Evolutionary conservation across 2,888 invertebrate species (phyloP), one percentile per base, ranked within the genome.

Genomic region (Sepioteuthis lessoniana): DNA sequence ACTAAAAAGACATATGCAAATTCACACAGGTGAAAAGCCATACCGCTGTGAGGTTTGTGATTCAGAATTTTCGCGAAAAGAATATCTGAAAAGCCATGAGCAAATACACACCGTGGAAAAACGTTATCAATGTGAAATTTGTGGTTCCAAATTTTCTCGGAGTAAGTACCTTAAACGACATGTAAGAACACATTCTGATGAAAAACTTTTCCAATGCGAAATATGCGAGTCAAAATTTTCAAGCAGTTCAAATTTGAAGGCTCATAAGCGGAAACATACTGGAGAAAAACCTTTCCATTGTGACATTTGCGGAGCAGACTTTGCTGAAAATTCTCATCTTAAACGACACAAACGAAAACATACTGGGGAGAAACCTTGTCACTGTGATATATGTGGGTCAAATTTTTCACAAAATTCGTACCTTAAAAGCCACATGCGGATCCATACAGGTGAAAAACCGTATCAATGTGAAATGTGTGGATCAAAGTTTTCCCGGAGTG

Each of bases 271-370:
- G 16, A 93, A 37, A 47, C 93, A 93, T 50, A 93, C 93, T 16
- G 93, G 93, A 13, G 93, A 93, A 93, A n/a, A 93, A 50, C 93
- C 93, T n/a, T 95, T 94, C 90, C 28, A 94, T 38, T 95, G 95
- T 93, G 91, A 94, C 19, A 91, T 95, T 25, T 95, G 95, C 94
- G 95, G 94, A 31, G 94, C 94, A 47, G 95, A 95, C 91, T 95
- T 95, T 94, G 94, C 95, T 7, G 94, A 94, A 28, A 93, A 94
- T 28, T 95, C 95, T 50, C 95, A 95, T 90, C 94, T 95, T 28
- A 94, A 94, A 35, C 94, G 95, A 1, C 95, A 95, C 94, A 95
- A 95, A 94, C 91, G 92, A 35, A 94, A 94, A 60, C 95, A 95
- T 60, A 94, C 91, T 10, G 95, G 95, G 25, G 93, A 93, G 46